Evolutionary conservation across 1,140 invertebrate species (phyloP), one percentile per base, ranked within the genome.

Genomic region (Ditylenchus dipsaci): DNA sequence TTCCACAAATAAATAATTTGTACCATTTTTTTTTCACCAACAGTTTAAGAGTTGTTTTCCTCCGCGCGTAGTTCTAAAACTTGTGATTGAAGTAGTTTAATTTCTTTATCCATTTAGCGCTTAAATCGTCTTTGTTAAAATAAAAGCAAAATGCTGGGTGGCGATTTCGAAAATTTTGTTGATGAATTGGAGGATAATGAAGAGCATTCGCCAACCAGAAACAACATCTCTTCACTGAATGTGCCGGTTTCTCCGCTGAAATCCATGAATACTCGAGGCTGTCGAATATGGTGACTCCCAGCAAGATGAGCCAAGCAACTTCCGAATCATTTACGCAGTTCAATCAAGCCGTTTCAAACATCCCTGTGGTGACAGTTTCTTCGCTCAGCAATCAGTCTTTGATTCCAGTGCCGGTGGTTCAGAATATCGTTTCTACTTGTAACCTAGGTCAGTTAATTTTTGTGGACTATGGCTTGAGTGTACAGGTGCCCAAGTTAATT

Each of bases 381-480:
- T 21, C 15, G 49, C 3, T 38, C 33, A 38, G 33, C 33, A 38
- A 38, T 38, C 30, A 47, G 23, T 29, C 74, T 27, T 42, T 53
- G 23, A 62, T 80, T 23, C 80, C 80, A 0, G 63, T 67, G 56
- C 81, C 81, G 11, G 71, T 69, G 0, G 67, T 82, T 27, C 80
- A 82, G 63, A 82, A 82, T 63, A 83, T 82, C 67, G 80, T 82
- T 11, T 76, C 77, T 15, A 82, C 80, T 11, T 77, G 82, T 19
- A 82, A 83, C 71, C 58, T 82, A n/a, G 79, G 79, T 72, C n/a
- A 53, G 23, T 15, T 53, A 45, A 45, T 53, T 53, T 53, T 53
- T 53, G 15, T 53, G 3, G n/a, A n/a, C n/a, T 45, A 11, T 13
- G 43, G 43, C 11, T 13, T 45, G 43, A 11, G 23, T 53, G 3